A percentile compares a stretch with the other conserved stretches of the same genome.
These are phyloP conservation scores for Cladopsammia gracilis DNA, from an alignment of 64 coral and sea anemone species.

Conservation along the genomic window DNA sequence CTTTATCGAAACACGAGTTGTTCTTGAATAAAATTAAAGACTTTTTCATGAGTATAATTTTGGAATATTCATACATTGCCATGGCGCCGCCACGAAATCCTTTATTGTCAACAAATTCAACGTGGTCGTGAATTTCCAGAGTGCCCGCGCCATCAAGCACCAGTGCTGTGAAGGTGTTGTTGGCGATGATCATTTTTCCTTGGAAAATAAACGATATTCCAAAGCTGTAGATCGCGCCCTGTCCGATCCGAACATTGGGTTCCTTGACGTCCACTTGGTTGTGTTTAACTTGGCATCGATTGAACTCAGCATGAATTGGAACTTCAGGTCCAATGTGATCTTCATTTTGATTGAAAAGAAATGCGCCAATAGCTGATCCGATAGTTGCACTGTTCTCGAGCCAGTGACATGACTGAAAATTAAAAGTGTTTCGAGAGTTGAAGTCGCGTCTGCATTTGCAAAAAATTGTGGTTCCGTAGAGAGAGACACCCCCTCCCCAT, in stretches of 20 bases:
- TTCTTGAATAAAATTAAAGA: slow-evolving; percentile 58
- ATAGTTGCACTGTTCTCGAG: slow-evolving; percentile 50
- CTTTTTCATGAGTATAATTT: slow-evolving; percentile 58
- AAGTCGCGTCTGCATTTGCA: not conserved
- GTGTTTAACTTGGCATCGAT: slow-evolving; percentile 25
- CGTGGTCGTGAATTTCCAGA: slow-evolving; percentile 48
- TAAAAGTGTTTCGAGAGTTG: slow-evolving; percentile 5
- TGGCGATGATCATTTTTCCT: slow-evolving; percentile 45
- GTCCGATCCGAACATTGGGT: slow-evolving; percentile 31
- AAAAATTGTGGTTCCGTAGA: slow-evolving; percentile 45
- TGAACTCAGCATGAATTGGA: slow-evolving; percentile 40
- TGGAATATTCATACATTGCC: slow-evolving; percentile 73
- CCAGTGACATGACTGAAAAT: slow-evolving; percentile 68
- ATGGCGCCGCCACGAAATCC: slow-evolving; percentile 69
- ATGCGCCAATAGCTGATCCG: slow-evolving; percentile 65
- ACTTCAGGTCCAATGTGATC: slow-evolving; percentile 49
- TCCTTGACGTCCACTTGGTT: slow-evolving; percentile 15
- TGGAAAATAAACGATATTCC: slow-evolving; percentile 69
- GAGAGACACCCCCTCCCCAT: slow-evolving; percentile 76
- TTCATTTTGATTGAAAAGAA: slow-evolving; percentile 61
- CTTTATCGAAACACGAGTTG: slow-evolving; percentile 50
- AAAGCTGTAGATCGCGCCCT: slow-evolving; percentile 74
- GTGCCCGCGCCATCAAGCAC: slow-evolving; percentile 55
- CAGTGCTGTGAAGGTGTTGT: slow-evolving; percentile 78
- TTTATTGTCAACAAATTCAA: slow-evolving; percentile 62